Base-by-base conservation (phyloP, 2,888 invertebrate genomes). In the Tenthredo mesomela region DNA sequence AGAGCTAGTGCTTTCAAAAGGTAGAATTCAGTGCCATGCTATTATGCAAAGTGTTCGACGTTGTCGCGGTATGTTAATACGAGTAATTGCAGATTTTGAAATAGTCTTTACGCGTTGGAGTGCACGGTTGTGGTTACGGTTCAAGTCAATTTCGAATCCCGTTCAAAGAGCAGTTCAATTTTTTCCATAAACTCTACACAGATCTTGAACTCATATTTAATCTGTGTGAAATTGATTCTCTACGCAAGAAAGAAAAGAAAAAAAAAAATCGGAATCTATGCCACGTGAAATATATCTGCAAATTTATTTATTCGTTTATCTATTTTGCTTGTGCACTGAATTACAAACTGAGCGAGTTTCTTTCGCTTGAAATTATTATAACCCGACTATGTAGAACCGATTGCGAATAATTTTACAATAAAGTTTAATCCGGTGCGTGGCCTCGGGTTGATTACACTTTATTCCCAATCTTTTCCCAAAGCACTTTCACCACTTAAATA, bases 1-100 rank as follows among this genome's bases (percentile, higher is more conserved):
- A 73, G 21, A 73, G 33, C 70, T 37, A 6, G 37, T 40, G 70
- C 37, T 70, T 70, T 70, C 70, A 70, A 37, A 70, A 70, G 6
- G 70, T 70, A 70, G 70, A 70, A 70, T 70, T 37, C 70, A 70
- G 77, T 54, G 40, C 21, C 61, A 25, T 65, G 40, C 80, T 58
- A 80, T 80, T 80, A 80, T 80, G 80, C 80, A 80, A 80, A 80
- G 61, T 65, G 61, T 21, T 40, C 25, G 12, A 37, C 61, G 80
- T 65, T 80, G 61, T 61, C 80, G 61, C 80, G 61, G 80, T 65
- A 70, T 61, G 70, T 40, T 65, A 50, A 65, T 43, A 47, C 5
- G 15, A 70, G 67, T 47, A 65, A 82, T 43, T 82, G 82, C 18
- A 50, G 40, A 50, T 82, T 82, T 67, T 43, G 82, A 82, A 82